Evolutionary conservation across 2,797 vertebrate species (phyloP), one percentile per base, ranked within the genome.

Genomic region (Adelosebastes latens): DNA sequence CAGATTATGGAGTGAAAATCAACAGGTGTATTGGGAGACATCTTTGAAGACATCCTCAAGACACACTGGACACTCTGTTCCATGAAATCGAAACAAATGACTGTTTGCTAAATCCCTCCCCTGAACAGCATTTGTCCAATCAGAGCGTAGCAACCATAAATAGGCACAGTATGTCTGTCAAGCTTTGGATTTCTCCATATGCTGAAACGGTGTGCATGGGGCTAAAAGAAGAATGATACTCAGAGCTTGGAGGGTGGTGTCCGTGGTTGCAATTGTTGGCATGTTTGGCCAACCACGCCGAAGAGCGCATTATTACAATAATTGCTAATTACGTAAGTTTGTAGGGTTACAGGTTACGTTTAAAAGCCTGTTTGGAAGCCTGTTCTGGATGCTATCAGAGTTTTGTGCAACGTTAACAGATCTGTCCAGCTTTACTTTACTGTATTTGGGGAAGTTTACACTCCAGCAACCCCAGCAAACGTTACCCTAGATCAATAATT

Each of bases 81-180:
- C 20, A 53, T 71, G 2, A 80, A 82, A 66, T 75, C n/a, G n/a
- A 70, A 70, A 70, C 36, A 62, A 59, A 10, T 52, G 16, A 56
- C 7, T 8, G 11, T 61, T 68, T 4, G 10, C 42, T 27, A 68
- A 72, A 68, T 25, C 73, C 56, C 20, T 42, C 6, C 6, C 8
- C 59, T 13, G 2, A 31, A 16, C 22, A 22, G 27, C n/a, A 46
- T 72, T 72, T 58, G 24, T 31, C n/a, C 59, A 59, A 3, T 75
- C 29, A 22, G 16, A 72, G 32, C n/a, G 70, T 46, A 77, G 55
- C 29, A 67, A 8, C 46, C 31, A n/a, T 69, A 73, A 58, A 56
- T 13, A 56, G 52, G n/a, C 46, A 52, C 46, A 52, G 18, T 52
- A 20, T 9, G 46, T 0, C 0, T 4, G 46, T 0, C 42, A 46